Evolutionary conservation across 2,888 invertebrate genomes (phyloP).

Genomic region (Caenorhabditis imperialis): DNA sequence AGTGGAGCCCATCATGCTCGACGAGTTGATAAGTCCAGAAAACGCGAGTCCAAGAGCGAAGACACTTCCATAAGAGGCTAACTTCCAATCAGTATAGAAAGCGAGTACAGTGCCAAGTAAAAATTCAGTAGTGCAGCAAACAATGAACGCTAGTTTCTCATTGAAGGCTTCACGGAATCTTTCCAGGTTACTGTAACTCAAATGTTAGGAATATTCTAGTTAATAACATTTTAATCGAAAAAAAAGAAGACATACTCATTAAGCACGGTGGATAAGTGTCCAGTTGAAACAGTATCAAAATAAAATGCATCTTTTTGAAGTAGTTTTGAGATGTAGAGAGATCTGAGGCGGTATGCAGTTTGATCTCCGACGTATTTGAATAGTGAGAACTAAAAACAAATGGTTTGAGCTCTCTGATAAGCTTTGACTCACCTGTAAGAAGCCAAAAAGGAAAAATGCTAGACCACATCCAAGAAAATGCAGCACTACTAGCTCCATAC

Average conservation of each 20-base stretch:
- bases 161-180: slow-evolving; percentile 72
- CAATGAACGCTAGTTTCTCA: slow-evolving; percentile 69
- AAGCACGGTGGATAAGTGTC: slow-evolving; percentile 80
- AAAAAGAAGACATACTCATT: slow-evolving; percentile 79
- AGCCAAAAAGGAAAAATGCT: slow-evolving; percentile 38
- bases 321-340: slow-evolving; percentile 78
- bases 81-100: slow-evolving; percentile 69
- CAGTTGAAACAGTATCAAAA: slow-evolving; percentile 80
- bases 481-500: slow-evolving; percentile 30
- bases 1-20: slow-evolving; percentile 37
- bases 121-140: slow-evolving; percentile 62
- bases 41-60: slow-evolving; percentile 72
- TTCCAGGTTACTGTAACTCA: slow-evolving; percentile 69
- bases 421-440: slow-evolving; percentile 22
- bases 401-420: too few relatives aligned
- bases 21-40: slow-evolving; percentile 69
- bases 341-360: slow-evolving; percentile 80
- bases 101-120: slow-evolving; percentile 53
- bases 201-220: too few relatives aligned
- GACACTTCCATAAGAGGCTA: slow-evolving; percentile 74
- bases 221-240: too few relatives aligned
- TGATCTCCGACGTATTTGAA: slow-evolving; percentile 79
- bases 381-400: slow-evolving; percentile 55
- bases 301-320: slow-evolving; percentile 79
- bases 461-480: slow-evolving; percentile 37